phyloP scores from a whole-genome alignment of 2,888 invertebrate genomes.

The Epiblema foenella region DNA sequence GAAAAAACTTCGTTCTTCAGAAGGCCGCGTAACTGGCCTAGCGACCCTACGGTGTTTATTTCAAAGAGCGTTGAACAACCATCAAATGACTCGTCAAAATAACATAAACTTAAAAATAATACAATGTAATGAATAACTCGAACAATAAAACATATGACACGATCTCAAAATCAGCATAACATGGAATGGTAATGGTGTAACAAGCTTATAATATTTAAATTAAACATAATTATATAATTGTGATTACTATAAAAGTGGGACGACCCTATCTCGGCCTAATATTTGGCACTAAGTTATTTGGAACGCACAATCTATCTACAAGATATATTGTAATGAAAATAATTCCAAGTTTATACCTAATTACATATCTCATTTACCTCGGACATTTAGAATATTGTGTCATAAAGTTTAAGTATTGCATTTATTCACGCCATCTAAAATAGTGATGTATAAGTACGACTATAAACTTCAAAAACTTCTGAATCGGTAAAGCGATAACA shows the following conservation, averaged over 20 bases:
- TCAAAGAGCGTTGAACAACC: not conserved
- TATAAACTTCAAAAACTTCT: conserved; percentile 42
- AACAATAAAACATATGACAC: conserved; percentile 50
- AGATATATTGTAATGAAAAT: conserved; percentile 63
- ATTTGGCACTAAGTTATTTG: conserved; percentile 83
- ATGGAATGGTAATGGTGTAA: conserved; percentile 57
- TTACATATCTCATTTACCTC: conserved; percentile 48
- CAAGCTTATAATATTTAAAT: conserved; percentile 42
- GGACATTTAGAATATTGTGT: conserved; percentile 64
- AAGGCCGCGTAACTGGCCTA: too few species aligned
- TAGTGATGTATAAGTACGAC: conserved; percentile 45
- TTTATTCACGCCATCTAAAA: conserved; percentile 50
- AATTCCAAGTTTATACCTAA: conserved; percentile 49
- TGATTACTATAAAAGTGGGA: conserved; percentile 69
- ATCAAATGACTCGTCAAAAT: conserved; percentile 27
- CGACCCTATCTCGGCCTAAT: conserved; percentile 66
- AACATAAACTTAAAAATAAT: conserved; percentile 41
- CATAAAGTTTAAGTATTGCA: conserved; percentile 55
- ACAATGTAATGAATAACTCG: conserved; percentile 46
- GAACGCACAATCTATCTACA: conserved; percentile 78
- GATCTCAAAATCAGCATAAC: conserved; percentile 65
- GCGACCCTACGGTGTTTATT: not conserved
- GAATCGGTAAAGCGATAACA: conserved; percentile 47
- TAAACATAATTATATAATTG: conserved; percentile 67
- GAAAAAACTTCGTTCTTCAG: too few species aligned